Evolutionary conservation across 2,888 invertebrate species (phyloP).

Genomic region (Eupithecia vulgata): DNA sequence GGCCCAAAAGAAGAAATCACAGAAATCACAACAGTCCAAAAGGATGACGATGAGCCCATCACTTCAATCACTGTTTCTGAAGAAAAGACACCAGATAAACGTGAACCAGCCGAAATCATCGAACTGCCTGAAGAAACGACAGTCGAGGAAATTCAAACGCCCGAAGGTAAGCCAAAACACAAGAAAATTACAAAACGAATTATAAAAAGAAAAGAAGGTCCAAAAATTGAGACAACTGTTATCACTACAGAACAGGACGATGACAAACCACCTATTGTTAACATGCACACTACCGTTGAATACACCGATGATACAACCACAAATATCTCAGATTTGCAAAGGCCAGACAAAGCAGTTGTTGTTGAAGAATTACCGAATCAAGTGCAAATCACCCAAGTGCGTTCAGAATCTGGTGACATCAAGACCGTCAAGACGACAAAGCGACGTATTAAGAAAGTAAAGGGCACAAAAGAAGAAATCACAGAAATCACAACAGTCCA

Average conservation of each 20-base stretch:
- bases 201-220: constrained; percentile 39
- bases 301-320: too few relatives aligned
- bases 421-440: too few relatives aligned
- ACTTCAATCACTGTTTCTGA: constrained; percentile 45
- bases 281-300: too few relatives aligned
- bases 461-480: too few relatives aligned
- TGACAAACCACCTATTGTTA: too few relatives aligned
- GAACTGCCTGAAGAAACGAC: constrained; percentile 62
- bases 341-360: constrained; percentile 36
- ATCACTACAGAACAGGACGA: constrained; percentile 57
- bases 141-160: constrained; percentile 50
- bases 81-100: constrained; percentile 50
- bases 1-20: constrained; percentile 48
- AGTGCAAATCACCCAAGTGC: constrained; percentile 51
- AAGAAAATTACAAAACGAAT: too few relatives aligned
- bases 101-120: constrained; percentile 48
- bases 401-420: too few relatives aligned
- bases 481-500: too few relatives aligned
- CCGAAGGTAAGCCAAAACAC: constrained; percentile 53
- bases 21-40: constrained; percentile 47
- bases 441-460: too few relatives aligned
- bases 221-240: constrained; percentile 25
- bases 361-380: constrained; percentile 34
- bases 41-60: constrained; percentile 37
- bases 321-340: constrained; percentile 22